Conservation (phyloP, 92 coral and sea anemone species). For the Palythoa caribaeorum region DNA sequence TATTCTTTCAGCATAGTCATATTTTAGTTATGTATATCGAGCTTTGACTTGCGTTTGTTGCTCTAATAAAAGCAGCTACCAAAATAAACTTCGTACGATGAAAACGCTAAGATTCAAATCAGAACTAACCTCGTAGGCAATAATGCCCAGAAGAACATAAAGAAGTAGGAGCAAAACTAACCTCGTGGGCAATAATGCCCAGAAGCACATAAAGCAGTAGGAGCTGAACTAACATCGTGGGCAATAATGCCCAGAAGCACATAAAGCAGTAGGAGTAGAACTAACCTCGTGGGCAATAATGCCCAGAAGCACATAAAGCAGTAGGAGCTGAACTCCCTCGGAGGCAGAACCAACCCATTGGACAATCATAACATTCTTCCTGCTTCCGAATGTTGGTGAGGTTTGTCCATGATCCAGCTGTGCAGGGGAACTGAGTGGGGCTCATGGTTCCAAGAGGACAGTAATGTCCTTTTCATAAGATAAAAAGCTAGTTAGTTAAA, state of each 20-base stretch:
- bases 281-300: conserved; percentile 91
- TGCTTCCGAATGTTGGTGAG: conserved; percentile 87
- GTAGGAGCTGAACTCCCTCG: conserved; percentile 79
- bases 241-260: conserved; percentile 87
- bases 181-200: conserved; percentile 96
- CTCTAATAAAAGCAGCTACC: too few species aligned
- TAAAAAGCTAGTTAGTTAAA: not conserved
- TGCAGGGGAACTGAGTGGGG: conserved; percentile 94
- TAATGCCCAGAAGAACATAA: conserved; percentile 78
- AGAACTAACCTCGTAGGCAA: conserved; percentile 78
- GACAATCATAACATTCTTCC: conserved; percentile 92
- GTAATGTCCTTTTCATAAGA: conserved; percentile 71
- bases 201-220: conserved; percentile 32
- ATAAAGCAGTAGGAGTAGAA: not conserved
- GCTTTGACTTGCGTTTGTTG: too few species aligned
- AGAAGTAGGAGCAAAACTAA: conserved; percentile 8
- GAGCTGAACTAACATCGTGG: conserved; percentile 71
- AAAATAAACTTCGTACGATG: too few species aligned
- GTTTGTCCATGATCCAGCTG: conserved; percentile 97
- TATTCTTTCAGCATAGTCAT: too few species aligned
- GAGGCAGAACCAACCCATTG: conserved; percentile 96
- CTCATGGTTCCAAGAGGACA: conserved; percentile 95
- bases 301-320: conserved; percentile 85
- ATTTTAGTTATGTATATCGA: too few species aligned
- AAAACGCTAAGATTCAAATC: too few species aligned